Conservation (phyloP, 2,888 invertebrate genomes). For the Netelia virgata region DNA sequence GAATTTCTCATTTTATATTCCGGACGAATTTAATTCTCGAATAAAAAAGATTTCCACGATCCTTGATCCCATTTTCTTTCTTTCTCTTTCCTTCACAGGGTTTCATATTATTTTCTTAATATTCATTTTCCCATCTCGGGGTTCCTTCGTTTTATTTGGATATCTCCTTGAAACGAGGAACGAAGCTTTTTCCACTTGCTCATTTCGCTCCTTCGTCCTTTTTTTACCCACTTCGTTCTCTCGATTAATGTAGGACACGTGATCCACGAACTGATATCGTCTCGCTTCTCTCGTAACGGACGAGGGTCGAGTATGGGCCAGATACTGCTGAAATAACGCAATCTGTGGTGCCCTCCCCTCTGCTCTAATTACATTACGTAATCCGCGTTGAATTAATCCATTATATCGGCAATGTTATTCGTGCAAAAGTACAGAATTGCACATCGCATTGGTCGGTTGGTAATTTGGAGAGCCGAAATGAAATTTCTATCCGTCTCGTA, state of each 20-base stretch:
- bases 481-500: neutral
- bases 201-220: neutral
- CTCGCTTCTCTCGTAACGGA: slow-evolving; percentile 9
- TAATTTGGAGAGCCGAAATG: neutral
- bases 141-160: neutral
- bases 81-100: slow-evolving; percentile 11
- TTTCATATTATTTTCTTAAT: slow-evolving; percentile 23
- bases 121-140: slow-evolving; percentile 28
- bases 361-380: slow-evolving; percentile 42
- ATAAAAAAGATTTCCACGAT: neutral
- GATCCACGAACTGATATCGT: neutral
- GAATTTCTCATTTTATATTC: neutral
- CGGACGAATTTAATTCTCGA: neutral
- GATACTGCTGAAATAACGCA: slow-evolving; percentile 37
- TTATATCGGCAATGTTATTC: slow-evolving; percentile 9
- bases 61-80: neutral
- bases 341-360: slow-evolving; percentile 2
- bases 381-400: slow-evolving; percentile 46
- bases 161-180: neutral
- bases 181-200: slow-evolving; percentile 3
- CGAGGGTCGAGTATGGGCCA: neutral
- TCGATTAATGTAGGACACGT: slow-evolving; percentile 33
- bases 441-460: neutral
- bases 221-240: neutral
- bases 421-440: neutral